phyloP scores from a whole-genome alignment of 2,888 invertebrate species.

The Spodoptera littoralis region DNA sequence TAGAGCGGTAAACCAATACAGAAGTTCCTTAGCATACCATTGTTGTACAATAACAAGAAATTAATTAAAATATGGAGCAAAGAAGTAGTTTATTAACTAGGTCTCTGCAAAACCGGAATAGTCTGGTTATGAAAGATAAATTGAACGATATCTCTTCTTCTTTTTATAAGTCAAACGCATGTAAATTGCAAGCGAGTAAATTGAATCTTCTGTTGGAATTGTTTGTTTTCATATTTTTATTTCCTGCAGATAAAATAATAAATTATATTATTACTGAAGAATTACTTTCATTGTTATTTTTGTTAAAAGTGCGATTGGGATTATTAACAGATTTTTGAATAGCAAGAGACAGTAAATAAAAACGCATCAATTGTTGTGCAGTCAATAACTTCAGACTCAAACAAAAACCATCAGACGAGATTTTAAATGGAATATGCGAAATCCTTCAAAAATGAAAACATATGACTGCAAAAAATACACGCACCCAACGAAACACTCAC shows the following conservation, averaged over 20 bases:
- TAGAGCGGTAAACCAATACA: too few relatives aligned
- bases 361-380: too few relatives aligned
- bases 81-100: slow-evolving; percentile 4
- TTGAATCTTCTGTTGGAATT: slow-evolving; percentile 1
- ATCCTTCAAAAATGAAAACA: slow-evolving; percentile 61
- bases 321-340: too few relatives aligned
- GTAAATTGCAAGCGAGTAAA: slow-evolving; percentile 9
- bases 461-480: slow-evolving; percentile 64
- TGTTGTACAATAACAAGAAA: slow-evolving; percentile 5
- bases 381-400: slow-evolving; percentile 2
- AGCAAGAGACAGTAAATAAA: too few relatives aligned
- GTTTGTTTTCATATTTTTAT: not conserved
- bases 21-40: too few relatives aligned
- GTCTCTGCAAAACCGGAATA: slow-evolving; percentile 1
- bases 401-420: slow-evolving; percentile 7
- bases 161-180: slow-evolving; percentile 18
- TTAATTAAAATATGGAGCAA: slow-evolving; percentile 28
- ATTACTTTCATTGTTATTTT: not conserved
- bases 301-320: too few relatives aligned
- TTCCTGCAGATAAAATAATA: not conserved
- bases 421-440: slow-evolving; percentile 49
- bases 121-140: slow-evolving; percentile 24
- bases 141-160: slow-evolving; percentile 4
- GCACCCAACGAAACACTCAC: slow-evolving; percentile 58
- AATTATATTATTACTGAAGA: too few relatives aligned